Base-by-base conservation (phyloP, 1,140 invertebrate genomes). In the Phortica variegata region DNA sequence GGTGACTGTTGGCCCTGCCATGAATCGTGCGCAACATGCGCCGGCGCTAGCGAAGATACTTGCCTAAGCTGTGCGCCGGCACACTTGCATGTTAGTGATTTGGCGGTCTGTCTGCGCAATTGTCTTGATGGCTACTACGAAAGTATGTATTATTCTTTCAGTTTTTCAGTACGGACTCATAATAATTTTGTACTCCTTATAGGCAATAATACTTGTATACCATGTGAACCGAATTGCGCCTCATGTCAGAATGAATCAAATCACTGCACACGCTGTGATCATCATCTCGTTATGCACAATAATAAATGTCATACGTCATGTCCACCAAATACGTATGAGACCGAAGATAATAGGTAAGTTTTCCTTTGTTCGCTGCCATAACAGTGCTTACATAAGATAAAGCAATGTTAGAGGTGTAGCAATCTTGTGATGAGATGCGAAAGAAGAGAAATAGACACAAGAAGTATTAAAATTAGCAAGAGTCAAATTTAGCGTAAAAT, bases 91-190 rank as follows among this genome's bases (percentile, higher is more conserved):
- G 63, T 91, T 43, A 85, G 85, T 3, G 89, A 91, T 79, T 77
- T 91, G 31, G 87, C 87, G 29, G 85, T 91, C 2, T 91, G 89
- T 55, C 74, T 91, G 32, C 88, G 91, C 62, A 85, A 89, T 58
- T 93, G 90, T 65, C 89, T 89, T 0, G 89, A 91, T 61, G 88
- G 89, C 31, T 93, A 92, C 61, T 92, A 84, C 74, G 88, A 90
- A 78, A 87, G 86, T 89, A 78, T 79, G 79, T 77, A n/a, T n/a
- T n/a, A n/a, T n/a, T n/a, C n/a, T n/a, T n/a, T n/a, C n/a, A n/a
- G n/a, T n/a, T n/a, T n/a, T n/a, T n/a, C n/a, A n/a, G n/a, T n/a
- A n/a, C n/a, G 7, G 21, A 5, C 10, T 20, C 15, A 29, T 18
- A 31, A 26, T 43, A 29, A 16, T 18, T 36, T 13, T 0, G 7